Evolutionary conservation across 2,113 vertebrate species (phyloP).

Genomic region (Euleptes europaea): DNA sequence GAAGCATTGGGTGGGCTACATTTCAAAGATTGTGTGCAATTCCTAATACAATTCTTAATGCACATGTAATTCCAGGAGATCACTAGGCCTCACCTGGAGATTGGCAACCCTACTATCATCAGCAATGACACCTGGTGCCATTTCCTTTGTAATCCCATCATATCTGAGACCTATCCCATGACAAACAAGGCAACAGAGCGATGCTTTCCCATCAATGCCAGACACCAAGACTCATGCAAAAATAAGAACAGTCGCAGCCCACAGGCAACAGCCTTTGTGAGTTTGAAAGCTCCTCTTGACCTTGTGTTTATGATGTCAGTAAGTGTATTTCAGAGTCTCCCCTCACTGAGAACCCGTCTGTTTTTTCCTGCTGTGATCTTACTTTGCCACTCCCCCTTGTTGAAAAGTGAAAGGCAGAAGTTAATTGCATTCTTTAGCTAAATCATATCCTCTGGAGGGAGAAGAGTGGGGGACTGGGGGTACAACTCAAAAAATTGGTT

Average conservation of each 20-base stretch:
- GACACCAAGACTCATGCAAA: slow-evolving; percentile 52
- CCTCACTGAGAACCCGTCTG: slow-evolving; percentile 75
- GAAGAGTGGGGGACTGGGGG: too few relatives aligned
- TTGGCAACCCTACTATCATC: slow-evolving; percentile 44
- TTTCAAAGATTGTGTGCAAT: slow-evolving; percentile 62
- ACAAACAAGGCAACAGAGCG: slow-evolving; percentile 62
- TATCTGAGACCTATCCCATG: slow-evolving; percentile 61
- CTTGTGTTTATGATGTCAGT: slow-evolving; percentile 57
- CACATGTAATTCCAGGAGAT: too few relatives aligned
- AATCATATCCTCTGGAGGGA: slow-evolving; percentile 7
- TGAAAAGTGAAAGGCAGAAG: slow-evolving; percentile 62
- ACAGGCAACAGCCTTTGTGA: slow-evolving; percentile 48
- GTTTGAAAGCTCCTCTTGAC: slow-evolving; percentile 45
- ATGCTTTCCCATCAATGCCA: slow-evolving; percentile 71
- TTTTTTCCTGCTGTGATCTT: slow-evolving; percentile 64
- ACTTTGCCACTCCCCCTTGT: slow-evolving; percentile 42
- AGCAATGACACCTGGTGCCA: slow-evolving; percentile 55
- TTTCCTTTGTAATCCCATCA: slow-evolving; percentile 62
- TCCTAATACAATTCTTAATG: slow-evolving; percentile 38
- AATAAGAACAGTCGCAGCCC: slow-evolving; percentile 62
- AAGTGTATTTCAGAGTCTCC: slow-evolving; percentile 63
- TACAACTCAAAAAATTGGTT: too few relatives aligned
- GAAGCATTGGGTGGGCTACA: slow-evolving; percentile 44
- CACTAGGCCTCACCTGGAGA: too few relatives aligned
- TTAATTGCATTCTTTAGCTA: slow-evolving; percentile 43